phyloP scores from a whole-genome alignment of 2,888 invertebrate genomes.

The Ochropacha duplaris region DNA sequence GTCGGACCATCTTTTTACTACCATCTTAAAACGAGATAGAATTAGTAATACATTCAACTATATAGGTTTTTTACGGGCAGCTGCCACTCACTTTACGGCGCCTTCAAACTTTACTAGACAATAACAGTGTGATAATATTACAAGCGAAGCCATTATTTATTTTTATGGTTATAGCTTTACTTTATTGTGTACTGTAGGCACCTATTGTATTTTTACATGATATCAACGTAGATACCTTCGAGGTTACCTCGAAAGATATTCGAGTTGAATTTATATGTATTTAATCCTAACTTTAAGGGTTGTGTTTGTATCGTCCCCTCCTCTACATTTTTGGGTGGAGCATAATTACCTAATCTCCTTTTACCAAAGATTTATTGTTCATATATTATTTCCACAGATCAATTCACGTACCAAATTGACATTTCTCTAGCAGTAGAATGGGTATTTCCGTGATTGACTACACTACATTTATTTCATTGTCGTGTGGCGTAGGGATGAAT shows the following conservation, averaged over 20 bases:
- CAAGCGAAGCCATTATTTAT: background rate
- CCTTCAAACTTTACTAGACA: constrained; percentile 9
- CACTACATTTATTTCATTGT: background rate
- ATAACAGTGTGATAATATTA: background rate
- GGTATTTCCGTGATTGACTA: background rate
- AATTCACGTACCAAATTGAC: too few relatives aligned
- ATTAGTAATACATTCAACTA: constrained; percentile 15
- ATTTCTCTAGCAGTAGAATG: background rate
- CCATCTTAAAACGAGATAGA: constrained; percentile 10
- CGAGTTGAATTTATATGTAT: background rate
- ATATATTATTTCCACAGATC: too few relatives aligned
- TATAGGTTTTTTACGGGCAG: constrained; percentile 15
- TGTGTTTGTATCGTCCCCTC: background rate
- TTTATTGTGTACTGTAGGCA: background rate
- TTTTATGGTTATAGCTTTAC: background rate
- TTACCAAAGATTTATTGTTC: background rate
- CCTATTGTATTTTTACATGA: background rate
- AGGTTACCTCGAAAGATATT: too few relatives aligned
- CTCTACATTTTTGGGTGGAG: background rate
- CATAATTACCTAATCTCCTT: background rate
- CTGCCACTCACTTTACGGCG: constrained; percentile 6
- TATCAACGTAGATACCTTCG: too few relatives aligned
- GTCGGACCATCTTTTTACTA: background rate
- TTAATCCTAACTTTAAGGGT: too few relatives aligned
- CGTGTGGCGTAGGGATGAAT: background rate